Evolutionary conservation across 2,888 invertebrate species (phyloP).

Genomic region (Deilephila porcellus): DNA sequence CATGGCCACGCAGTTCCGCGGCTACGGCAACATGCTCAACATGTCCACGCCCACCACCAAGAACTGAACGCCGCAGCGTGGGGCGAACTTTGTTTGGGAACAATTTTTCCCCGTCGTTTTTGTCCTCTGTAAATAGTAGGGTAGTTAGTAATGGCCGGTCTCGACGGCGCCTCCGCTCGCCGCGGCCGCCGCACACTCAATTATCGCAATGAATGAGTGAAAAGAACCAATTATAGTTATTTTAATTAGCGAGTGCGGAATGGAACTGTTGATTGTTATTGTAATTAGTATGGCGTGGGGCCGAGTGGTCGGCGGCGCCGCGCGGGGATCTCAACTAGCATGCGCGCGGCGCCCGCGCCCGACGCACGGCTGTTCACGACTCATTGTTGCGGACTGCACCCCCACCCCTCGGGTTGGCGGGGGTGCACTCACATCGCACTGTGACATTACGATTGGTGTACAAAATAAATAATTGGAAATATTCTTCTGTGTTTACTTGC

Average conservation of each 20-base stretch:
- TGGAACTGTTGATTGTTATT: not conserved
- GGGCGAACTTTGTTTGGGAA: not conserved
- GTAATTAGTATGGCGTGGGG: not conserved
- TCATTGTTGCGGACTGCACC: not conserved
- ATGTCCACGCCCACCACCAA: conserved; percentile 74
- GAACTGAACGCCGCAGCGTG: conserved; percentile 57
- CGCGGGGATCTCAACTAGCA: not conserved
- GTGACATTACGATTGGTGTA: conserved; percentile 43
- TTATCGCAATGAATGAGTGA: not conserved
- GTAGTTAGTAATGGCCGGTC: not conserved
- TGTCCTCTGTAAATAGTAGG: conserved; percentile 15
- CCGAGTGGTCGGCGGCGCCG: not conserved
- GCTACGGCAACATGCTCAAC: conserved; percentile 66
- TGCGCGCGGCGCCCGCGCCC: not conserved
- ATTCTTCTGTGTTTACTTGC: conserved; percentile 26
- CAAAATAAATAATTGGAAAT: conserved; percentile 54
- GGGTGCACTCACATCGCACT: conserved; percentile 23
- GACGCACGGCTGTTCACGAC: not conserved
- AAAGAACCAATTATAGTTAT: not conserved
- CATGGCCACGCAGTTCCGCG: conserved; percentile 68
- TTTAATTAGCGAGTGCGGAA: not conserved
- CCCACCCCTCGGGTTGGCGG: no score
- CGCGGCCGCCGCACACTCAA: not conserved
- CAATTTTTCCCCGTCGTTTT: conserved; percentile 13
- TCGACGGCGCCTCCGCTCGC: conserved; percentile 7